These are phyloP conservation scores for Epirrhoe alternata DNA, from an alignment of 2,888 invertebrate species.

Conservation along the genomic window DNA sequence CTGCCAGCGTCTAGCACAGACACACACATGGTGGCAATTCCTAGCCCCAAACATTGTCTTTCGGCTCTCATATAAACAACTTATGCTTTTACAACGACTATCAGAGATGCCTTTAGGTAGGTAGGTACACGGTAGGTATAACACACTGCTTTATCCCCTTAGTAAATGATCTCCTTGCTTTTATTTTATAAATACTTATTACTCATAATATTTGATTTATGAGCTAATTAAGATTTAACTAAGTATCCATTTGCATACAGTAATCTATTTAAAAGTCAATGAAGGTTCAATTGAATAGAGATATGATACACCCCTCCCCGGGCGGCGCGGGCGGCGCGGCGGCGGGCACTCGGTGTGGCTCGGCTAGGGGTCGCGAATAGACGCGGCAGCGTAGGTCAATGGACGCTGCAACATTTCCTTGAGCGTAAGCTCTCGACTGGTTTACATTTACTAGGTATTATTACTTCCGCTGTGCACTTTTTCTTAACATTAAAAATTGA, in stretches of 20 bases:
- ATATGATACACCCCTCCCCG: background rate
- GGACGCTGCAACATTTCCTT: conserved; percentile 12
- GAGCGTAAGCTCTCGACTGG: conserved; percentile 22
- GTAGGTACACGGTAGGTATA: too few relatives aligned
- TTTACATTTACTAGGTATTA: conserved; percentile 21
- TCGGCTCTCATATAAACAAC: background rate
- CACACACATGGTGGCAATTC: too few relatives aligned
- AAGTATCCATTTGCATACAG: background rate
- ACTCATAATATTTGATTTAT: background rate
- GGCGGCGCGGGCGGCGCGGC: background rate
- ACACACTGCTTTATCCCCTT: too few relatives aligned
- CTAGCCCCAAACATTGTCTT: too few relatives aligned
- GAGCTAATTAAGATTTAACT: background rate
- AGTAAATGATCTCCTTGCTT: too few relatives aligned
- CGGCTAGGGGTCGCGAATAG: conserved; percentile 9
- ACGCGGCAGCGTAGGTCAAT: conserved; percentile 15
- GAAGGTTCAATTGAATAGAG: conserved; percentile 7
- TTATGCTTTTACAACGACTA: too few relatives aligned
- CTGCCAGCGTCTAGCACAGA: too few relatives aligned
- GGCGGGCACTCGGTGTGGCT: background rate
- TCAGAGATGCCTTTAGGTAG: too few relatives aligned
- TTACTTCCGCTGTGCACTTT: conserved; percentile 2
- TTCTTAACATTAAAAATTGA: background rate
- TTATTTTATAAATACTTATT: too few relatives aligned
- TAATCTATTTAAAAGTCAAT: background rate